Conservation (phyloP, 2,797 vertebrate species). For the Urocyon cinereoargenteus region DNA sequence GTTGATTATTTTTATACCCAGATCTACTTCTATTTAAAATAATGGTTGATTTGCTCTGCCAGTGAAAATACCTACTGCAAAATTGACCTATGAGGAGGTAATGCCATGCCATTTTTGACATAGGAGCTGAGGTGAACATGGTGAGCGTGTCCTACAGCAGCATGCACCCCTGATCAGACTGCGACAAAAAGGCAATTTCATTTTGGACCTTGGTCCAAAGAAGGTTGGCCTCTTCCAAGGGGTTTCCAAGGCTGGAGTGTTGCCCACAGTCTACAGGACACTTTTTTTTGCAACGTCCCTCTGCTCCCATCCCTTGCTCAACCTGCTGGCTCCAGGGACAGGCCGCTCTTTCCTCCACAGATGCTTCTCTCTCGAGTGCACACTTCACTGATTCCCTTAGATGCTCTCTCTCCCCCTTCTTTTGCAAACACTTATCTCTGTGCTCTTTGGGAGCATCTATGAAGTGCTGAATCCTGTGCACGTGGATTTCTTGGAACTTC, state of each 20-base stretch:
- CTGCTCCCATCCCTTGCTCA: background rate
- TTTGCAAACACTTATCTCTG: background rate
- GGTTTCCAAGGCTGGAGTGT: background rate
- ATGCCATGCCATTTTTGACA: background rate
- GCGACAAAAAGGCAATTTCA: slow-evolving; percentile 13
- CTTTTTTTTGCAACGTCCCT: background rate
- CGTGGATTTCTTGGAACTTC: background rate
- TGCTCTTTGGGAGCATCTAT: slow-evolving; percentile 35
- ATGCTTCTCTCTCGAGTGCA: background rate
- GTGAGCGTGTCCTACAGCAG: background rate
- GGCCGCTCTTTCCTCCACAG: background rate
- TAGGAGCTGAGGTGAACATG: background rate
- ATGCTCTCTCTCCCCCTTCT: accelerated
- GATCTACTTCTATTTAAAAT: background rate
- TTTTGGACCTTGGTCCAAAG: slow-evolving; percentile 1
- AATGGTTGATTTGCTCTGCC: background rate
- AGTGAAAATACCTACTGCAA: slow-evolving; percentile 24
- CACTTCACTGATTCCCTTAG: background rate
- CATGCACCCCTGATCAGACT: background rate
- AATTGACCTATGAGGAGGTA: background rate
- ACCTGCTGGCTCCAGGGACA: accelerated
- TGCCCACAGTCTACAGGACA: background rate
- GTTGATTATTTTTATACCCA: too few relatives aligned
- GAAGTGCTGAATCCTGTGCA: background rate
- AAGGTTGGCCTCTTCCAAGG: background rate